Conservation (phyloP, 2,797 vertebrate species). For the Erpetoichthys calabaricus region DNA sequence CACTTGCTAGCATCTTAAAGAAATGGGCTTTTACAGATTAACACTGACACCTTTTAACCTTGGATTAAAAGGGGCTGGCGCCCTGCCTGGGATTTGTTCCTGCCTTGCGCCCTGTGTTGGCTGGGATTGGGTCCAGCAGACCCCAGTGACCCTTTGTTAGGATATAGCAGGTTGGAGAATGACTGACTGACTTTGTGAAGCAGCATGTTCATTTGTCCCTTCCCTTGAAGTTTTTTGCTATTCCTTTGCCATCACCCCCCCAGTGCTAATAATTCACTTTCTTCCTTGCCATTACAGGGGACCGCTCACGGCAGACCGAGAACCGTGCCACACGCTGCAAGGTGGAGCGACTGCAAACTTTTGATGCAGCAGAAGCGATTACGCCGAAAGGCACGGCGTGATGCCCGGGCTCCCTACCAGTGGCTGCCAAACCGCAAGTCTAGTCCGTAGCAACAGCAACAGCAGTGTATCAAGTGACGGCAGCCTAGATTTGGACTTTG, state of each 20-base stretch:
- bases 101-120: too few species aligned
- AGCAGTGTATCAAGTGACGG: conserved; percentile 76
- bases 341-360: conserved; percentile 90
- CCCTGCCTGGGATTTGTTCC: too few species aligned
- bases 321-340: conserved; percentile 93
- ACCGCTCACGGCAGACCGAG: conserved; percentile 85
- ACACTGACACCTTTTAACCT: too few species aligned
- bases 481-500: conserved; percentile 88
- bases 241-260: not conserved
- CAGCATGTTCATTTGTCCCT: too few species aligned
- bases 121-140: too few species aligned
- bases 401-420: conserved; percentile 77
- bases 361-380: conserved; percentile 91
- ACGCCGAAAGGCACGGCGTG: conserved; percentile 81
- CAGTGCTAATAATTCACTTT: not conserved
- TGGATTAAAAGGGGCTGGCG: too few species aligned
- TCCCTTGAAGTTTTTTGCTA: not conserved
- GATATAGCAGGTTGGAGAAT: too few species aligned
- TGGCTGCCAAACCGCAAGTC: conserved; percentile 87
- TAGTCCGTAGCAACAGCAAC: conserved; percentile 77
- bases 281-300: conserved; percentile 43
- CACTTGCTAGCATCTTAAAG: too few species aligned
- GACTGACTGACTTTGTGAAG: too few species aligned
- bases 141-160: too few species aligned
- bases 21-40: too few species aligned